Base-by-base conservation (phyloP, 2,797 vertebrate species). In the Bovichtus diacanthus region DNA sequence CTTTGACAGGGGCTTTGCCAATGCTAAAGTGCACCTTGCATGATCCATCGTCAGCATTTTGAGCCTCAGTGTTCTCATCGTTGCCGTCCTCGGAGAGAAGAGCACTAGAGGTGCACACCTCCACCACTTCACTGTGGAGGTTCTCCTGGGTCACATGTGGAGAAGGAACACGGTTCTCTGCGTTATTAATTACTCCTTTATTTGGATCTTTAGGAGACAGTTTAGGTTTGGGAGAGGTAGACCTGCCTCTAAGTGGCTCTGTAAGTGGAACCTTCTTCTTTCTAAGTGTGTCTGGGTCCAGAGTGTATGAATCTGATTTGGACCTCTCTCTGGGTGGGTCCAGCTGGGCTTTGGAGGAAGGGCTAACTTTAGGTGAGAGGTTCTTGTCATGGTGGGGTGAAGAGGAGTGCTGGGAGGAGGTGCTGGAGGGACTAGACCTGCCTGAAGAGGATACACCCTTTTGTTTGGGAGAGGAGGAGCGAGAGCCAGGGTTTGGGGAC, bases 11-110 rank as follows among this genome's bases (percentile, higher is more conserved):
- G 6, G 97, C 98, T 90, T 99, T 99, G 72, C 98, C 98, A 41
- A 99, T 99, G 90, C 98, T 99, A 81, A 99, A 99, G 91, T 99
- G 98, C 68, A 99, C 97, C 93, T 99, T 99, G 82, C 94, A 96
- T 2, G 97, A 96, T 66, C 94, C 89, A 54, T 99, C 98, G 0
- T 99, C 98, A 1, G 95, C 43, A 74, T 93, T 96, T 51, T 75
- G 94, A 70, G 94, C 90, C 50, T 98, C 97, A 0, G 77, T 88
- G 44, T 94, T 97, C 80, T 99, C 97, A 27, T 98, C 97, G 70
- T 96, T 97, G 29, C 83, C 93, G 6, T 96, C 96, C 29, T 99
- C 97, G 15, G 98, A 97, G 76, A 98, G 96, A 68, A 99, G 95
- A 19, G 98, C 94, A 68, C 96, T 97, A 0, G 98, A 99, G 21